A percentile compares a stretch with the other conserved stretches of the same genome.
These are phyloP conservation scores for Centropus unirufus DNA, from an alignment of 2,113 vertebrate genomes.

Conservation along the genomic window DNA sequence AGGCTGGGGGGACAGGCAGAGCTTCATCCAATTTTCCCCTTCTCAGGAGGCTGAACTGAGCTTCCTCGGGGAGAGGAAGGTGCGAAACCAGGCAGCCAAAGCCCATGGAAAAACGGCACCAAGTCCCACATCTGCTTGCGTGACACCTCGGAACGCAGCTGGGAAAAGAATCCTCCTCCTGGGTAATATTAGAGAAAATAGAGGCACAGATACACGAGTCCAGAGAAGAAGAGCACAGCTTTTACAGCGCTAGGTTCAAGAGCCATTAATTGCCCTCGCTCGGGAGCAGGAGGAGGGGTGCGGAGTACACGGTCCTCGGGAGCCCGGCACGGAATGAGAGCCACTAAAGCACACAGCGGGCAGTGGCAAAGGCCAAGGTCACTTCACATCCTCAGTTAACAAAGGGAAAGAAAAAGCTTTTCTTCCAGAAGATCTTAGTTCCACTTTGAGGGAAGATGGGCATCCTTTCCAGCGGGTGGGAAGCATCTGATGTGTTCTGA, in stretches of 20 bases:
- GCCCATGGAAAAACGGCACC: rapidly evolving
- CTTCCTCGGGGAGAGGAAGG: neutral
- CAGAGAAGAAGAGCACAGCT: neutral
- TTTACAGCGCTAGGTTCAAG: neutral
- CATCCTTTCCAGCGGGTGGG: neutral
- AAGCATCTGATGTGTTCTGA: neutral
- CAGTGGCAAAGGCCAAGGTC: neutral
- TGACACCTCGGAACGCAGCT: neutral
- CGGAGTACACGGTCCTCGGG: neutral
- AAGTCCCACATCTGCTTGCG: neutral
- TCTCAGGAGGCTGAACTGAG: no score
- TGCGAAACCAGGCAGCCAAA: neutral
- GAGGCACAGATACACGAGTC: neutral
- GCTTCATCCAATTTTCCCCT: no score
- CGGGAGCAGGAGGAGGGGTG: neutral
- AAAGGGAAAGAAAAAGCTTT: neutral
- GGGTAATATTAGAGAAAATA: neutral
- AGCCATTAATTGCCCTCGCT: neutral
- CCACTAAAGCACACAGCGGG: neutral
- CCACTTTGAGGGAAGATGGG: neutral
- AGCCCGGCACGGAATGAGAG: neutral
- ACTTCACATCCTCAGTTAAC: neutral
- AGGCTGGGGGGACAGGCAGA: neutral
- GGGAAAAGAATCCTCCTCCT: neutral
- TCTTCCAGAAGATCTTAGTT: neutral